Conservation (phyloP, 2,888 invertebrate species). For the Epirrita christyi region DNA sequence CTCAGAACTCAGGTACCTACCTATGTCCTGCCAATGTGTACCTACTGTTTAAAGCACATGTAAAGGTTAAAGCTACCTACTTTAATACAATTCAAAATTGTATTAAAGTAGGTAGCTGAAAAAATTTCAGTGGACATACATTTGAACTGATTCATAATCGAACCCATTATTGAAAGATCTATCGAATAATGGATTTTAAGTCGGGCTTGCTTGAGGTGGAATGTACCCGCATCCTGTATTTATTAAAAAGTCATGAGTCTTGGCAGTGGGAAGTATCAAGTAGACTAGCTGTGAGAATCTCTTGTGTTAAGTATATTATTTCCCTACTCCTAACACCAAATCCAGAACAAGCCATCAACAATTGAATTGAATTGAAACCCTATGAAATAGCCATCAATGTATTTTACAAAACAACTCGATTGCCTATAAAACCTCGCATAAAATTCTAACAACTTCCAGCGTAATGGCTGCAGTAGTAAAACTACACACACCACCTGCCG, state of each 20-base stretch:
- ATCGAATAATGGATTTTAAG: too few species aligned
- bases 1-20: background rate
- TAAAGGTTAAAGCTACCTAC: too few species aligned
- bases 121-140: too few species aligned
- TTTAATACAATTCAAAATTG: too few species aligned
- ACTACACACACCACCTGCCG: constrained; percentile 24
- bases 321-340: background rate
- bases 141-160: too few species aligned
- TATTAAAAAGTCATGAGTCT: too few species aligned
- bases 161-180: too few species aligned
- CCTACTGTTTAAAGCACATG: background rate
- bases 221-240: constrained; percentile 17
- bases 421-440: constrained; percentile 20
- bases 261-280: too few species aligned
- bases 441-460: constrained; percentile 21
- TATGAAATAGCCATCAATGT: constrained; percentile 20
- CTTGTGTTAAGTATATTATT: too few species aligned
- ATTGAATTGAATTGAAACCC: constrained; percentile 4
- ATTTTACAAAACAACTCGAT: constrained; percentile 23
- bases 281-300: too few species aligned
- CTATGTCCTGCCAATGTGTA: background rate
- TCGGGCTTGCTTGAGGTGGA: too few species aligned
- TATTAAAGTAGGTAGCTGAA: too few species aligned
- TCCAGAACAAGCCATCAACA: background rate
- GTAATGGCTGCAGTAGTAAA: constrained; percentile 18